Conservation (phyloP, 2,888 invertebrate genomes). For the Thecocarcelia acutangulata region DNA sequence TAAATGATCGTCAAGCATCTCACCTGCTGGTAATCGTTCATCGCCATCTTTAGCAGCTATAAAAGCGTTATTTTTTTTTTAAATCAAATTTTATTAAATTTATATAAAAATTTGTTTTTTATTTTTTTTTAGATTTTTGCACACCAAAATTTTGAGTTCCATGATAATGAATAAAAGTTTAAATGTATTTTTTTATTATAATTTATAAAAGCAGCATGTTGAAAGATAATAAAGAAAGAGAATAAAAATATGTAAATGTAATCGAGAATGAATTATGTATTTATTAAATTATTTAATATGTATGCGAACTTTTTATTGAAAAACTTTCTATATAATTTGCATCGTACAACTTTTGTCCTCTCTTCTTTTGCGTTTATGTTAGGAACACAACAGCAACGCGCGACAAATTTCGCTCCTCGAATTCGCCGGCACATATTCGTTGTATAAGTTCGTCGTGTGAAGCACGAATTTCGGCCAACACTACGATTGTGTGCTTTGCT, state of each 20-base stretch:
- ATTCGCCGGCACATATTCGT: too few species aligned
- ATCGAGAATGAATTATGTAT: too few species aligned
- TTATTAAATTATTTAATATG: too few species aligned
- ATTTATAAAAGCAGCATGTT: conserved; percentile 66
- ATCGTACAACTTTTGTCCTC: too few species aligned
- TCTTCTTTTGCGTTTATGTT: too few species aligned
- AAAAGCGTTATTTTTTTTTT: conserved; percentile 50
- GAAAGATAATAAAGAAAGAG: conserved; percentile 51
- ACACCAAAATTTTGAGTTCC: conserved; percentile 8
- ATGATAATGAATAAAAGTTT: conserved; percentile 10
- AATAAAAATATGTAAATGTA: conserved; percentile 28
- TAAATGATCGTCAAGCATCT: conserved; percentile 76
- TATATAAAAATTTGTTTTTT: neutral
- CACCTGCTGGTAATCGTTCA: conserved; percentile 87
- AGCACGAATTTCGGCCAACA: too few species aligned
- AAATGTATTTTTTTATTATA: conserved; percentile 31
- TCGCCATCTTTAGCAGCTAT: conserved; percentile 86
- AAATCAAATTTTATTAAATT: conserved; percentile 17
- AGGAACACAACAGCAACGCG: too few species aligned
- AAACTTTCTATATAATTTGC: too few species aligned
- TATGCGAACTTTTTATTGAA: too few species aligned
- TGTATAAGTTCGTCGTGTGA: too few species aligned
- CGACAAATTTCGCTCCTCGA: too few species aligned
- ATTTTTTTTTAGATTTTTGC: conserved; percentile 2
- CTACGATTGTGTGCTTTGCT: too few species aligned